Evolutionary conservation across 2,888 invertebrate species (phyloP), one percentile per base, ranked within the genome.

Genomic region (Eudasyphora cyanicolor): DNA sequence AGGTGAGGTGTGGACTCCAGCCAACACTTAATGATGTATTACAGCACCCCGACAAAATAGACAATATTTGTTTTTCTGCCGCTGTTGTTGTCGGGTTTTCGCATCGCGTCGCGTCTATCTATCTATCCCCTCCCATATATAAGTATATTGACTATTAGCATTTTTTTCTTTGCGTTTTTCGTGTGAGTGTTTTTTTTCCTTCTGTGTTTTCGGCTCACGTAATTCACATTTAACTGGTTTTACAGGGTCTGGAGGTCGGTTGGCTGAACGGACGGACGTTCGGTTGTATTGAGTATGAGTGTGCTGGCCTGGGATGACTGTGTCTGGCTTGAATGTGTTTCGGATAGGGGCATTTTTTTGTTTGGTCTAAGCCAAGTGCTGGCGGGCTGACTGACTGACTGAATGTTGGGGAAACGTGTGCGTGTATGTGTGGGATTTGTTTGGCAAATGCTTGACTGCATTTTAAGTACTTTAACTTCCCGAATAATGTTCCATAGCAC

Each of bases 141-240:
- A n/a, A n/a, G 27, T 24, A 14, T 57, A 57, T 57, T 57, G 57
- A 57, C 24, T 24, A 57, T 38, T 35, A 67, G 54, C 51, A 69
- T 45, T 70, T 69, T 78, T 27, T 62, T 54, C 4, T 60, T 54
- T 5, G 0, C 62, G 32, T 24, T 64, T 67, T 54, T 51, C 32
- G 70, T 32, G 24, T 29, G 49, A 60, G 32, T 45, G n/a, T n/a
- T n/a, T n/a, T n/a, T n/a, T n/a, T n/a, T n/a, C n/a, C n/a, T n/a
- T n/a, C 14, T 79, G 49, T 64, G 19, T 64, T 76, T 83, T 80
- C 80, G 77, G 81, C 85, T 85, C 87, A 87, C 87, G 87, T 87
- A 87, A 86, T 85, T 85, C 79, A 84, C 79, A 87, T 81, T 82
- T 74, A 84, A 85, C 85, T 85, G 82, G 79, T 86, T 85, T 79